Conservation (phyloP, 2,888 invertebrate species). For the Tromatobia lineatoria region DNA sequence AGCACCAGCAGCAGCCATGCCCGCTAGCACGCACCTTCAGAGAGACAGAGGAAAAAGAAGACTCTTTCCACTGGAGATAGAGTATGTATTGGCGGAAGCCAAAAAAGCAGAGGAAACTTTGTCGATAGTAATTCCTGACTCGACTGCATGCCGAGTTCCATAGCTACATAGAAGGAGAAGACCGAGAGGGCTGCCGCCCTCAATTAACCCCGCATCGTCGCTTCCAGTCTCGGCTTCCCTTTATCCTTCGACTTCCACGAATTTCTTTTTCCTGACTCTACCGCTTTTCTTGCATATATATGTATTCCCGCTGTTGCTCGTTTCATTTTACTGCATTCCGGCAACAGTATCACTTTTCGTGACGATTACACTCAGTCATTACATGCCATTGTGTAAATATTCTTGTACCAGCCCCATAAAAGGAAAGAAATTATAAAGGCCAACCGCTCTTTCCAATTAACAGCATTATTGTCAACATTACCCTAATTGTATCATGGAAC, state of each 20-base stretch:
- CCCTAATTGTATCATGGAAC: not conserved
- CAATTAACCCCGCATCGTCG: conserved; percentile 75
- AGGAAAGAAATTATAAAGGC: not conserved
- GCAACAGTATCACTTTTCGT: not conserved
- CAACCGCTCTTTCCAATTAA: not conserved
- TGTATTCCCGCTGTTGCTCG: not conserved
- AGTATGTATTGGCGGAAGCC: conserved; percentile 18
- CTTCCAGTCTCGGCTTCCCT: conserved; percentile 32
- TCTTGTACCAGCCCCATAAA: not conserved
- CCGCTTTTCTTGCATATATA: not conserved
- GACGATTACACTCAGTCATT: not conserved
- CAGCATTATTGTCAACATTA: not conserved
- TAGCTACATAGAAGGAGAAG: conserved; percentile 44
- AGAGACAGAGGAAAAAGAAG: not conserved
- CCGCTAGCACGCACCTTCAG: not conserved
- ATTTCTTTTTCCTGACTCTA: conserved; percentile 34
- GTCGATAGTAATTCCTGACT: conserved; percentile 77
- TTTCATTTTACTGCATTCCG: not conserved
- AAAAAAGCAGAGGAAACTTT: conserved; percentile 67
- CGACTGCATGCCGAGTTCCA: conserved; percentile 72
- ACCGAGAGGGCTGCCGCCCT: conserved; percentile 53
- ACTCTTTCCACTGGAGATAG: conserved; percentile 26
- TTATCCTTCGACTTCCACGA: conserved; percentile 11
- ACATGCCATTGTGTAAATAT: not conserved
- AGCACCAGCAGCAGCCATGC: not conserved